Evolutionary conservation across 2,797 vertebrate genomes (phyloP).

Genomic region (Siniperca scherzeri): DNA sequence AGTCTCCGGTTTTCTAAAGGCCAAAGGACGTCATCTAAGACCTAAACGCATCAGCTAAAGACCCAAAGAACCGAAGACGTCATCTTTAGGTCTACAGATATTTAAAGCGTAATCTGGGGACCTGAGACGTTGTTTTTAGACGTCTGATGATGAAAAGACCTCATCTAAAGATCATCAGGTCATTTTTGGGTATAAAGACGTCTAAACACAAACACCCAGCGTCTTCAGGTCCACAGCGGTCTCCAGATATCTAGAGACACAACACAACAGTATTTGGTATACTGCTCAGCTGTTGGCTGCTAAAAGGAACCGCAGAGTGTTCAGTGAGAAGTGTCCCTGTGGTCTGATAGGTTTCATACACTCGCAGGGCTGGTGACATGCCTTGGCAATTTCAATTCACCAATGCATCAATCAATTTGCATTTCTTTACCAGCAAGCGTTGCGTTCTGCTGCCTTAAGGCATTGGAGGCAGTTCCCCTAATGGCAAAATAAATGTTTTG

Average conservation of each 20-base stretch:
- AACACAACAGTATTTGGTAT: too few species aligned
- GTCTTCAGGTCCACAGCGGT: neutral
- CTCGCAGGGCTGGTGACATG: slow-evolving; percentile 36
- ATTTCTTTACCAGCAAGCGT: neutral
- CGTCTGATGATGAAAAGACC: neutral
- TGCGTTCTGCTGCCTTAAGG: slow-evolving; percentile 1
- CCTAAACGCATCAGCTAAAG: neutral
- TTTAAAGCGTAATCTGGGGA: neutral
- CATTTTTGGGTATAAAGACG: neutral
- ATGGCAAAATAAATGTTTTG: slow-evolving; percentile 48
- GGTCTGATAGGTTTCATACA: slow-evolving; percentile 31
- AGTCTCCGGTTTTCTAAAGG: neutral
- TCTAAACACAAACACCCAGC: neutral
- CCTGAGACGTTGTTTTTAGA: neutral
- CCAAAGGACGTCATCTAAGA: neutral
- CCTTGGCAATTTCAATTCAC: slow-evolving; percentile 44
- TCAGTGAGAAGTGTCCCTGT: slow-evolving; percentile 18
- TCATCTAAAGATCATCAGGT: neutral
- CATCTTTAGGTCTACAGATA: neutral
- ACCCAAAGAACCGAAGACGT: too few species aligned
- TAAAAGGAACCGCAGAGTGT: too few species aligned
- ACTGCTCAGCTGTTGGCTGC: too few species aligned
- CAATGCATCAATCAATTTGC: slow-evolving; percentile 48
- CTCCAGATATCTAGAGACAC: too few species aligned
- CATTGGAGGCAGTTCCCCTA: neutral